Base-by-base conservation (phyloP, 2,797 vertebrate species). In the Pseudochaenichthys georgianus region DNA sequence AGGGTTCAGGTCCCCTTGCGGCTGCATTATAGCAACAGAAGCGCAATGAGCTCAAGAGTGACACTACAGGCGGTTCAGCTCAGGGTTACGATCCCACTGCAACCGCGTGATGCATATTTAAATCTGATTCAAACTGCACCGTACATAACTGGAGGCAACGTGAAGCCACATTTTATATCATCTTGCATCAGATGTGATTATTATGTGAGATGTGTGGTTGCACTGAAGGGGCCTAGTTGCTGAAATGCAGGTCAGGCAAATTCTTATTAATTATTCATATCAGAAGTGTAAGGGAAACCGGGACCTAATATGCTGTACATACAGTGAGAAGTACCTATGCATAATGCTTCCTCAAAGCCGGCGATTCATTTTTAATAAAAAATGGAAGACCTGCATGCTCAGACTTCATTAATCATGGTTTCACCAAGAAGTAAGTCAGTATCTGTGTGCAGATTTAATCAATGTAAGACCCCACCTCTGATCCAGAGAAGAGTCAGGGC, bases 191-290 rank as follows among this genome's bases (percentile, higher is more conserved):
- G 55, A 82, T 70, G 57, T 54, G 79, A 87, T 90, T 84, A 87
- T 88, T 75, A 82, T 79, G 61, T 74, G 81, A 77, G 78, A 75
- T 73, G 75, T 65, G 87, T 70, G 53, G 83, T 59, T 82, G 65
- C 66, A 71, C 73, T 16, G 28, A 73, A 52, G 80, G 70, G 58
- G 63, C 80, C 57, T 73, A 43, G 59, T 50, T 59, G 69, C 64
- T 64, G 54, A 82, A 87, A 87, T 88, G 78, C 83, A 84, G 86
- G 89, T 90, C 88, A 84, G 74, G 73, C 65, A 70, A 82, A 75
- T 85, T 82, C 53, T 31, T 53, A 80, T 90, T 83, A 81, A 90
- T 86, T 88, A 90, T 89, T 91, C 83, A 92, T 85, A 72, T 64
- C 42, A 69, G 55, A 69, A 78, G 63, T 64, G 57, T 88, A 82